Conservation (phyloP, 1,140 invertebrate species). For the Drosophila prosaltans region DNA sequence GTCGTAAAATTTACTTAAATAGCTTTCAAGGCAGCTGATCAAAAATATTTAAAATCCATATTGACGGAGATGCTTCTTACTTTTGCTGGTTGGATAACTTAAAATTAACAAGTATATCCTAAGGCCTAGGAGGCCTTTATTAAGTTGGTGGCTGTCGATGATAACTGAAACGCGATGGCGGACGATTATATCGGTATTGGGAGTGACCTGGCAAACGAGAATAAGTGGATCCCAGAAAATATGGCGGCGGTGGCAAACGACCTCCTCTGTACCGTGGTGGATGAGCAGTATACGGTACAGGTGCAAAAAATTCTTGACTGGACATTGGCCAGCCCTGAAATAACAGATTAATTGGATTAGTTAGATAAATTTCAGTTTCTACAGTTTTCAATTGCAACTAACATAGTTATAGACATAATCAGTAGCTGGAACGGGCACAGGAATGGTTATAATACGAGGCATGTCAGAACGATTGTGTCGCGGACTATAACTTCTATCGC, state of each 20-base stretch:
- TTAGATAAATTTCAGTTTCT: background rate
- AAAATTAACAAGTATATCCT: too few relatives aligned
- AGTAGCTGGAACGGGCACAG: constrained; percentile 58
- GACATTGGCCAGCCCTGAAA: constrained; percentile 43
- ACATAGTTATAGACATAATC: constrained; percentile 52
- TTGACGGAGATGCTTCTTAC: background rate
- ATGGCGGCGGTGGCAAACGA: constrained; percentile 23
- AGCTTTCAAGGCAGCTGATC: background rate
- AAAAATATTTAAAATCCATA: background rate
- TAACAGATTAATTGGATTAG: background rate
- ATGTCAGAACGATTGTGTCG: constrained; percentile 28
- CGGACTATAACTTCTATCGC: constrained; percentile 21
- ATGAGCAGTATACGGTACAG: constrained; percentile 17
- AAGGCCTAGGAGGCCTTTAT: background rate
- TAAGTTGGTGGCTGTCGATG: constrained; percentile 39
- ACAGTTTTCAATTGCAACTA: constrained; percentile 12
- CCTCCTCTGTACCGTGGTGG: constrained; percentile 24
- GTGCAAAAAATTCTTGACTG: constrained; percentile 29
- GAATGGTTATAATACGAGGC: constrained; percentile 60
- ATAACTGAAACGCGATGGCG: constrained; percentile 35
- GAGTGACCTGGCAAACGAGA: constrained; percentile 5
- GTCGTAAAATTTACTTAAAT: background rate
- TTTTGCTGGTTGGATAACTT: too few relatives aligned
- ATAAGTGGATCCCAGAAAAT: background rate
- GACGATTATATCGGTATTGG: constrained; percentile 21